Conservation (phyloP, 2,888 invertebrate genomes). For the Tillus elongatus region DNA sequence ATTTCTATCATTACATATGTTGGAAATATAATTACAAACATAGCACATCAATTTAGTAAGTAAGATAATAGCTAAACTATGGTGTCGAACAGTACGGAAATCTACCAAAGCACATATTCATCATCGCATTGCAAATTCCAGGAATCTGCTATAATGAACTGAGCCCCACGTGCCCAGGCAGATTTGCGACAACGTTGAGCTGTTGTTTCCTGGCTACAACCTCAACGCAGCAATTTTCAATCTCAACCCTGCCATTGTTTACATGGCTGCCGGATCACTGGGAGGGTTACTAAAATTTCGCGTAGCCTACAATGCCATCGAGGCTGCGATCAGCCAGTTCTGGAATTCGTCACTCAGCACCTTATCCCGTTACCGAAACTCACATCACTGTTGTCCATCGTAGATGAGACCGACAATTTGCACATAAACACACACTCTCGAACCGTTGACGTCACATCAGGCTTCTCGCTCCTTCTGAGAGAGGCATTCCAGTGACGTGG, state of each 20-base stretch:
- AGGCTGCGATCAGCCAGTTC: slow-evolving; percentile 27
- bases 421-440: no score
- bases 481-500: slow-evolving; percentile 24
- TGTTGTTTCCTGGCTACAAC: slow-evolving; percentile 34
- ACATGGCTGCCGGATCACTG: no score
- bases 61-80: slow-evolving; percentile 38
- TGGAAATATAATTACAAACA: slow-evolving; percentile 38
- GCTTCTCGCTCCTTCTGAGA: slow-evolving; percentile 17
- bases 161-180: slow-evolving; percentile 48
- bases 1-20: slow-evolving; percentile 27
- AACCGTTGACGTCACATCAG: slow-evolving; percentile 12
- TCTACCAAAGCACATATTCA: slow-evolving; percentile 26
- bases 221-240: no score
- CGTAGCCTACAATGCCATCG: slow-evolving; percentile 26
- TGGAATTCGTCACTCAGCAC: slow-evolving; percentile 25
- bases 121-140: slow-evolving; percentile 35
- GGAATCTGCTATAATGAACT: slow-evolving; percentile 45
- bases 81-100: slow-evolving; percentile 23
- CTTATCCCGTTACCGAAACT: no score
- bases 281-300: slow-evolving; percentile 31
- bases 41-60: slow-evolving; percentile 38
- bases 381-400: no score
- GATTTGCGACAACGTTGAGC: slow-evolving; percentile 41
- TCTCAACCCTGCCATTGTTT: slow-evolving; percentile 20
- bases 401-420: no score